Base-by-base conservation (phyloP, 1,140 invertebrate genomes). In the Apis mellifera region DNA sequence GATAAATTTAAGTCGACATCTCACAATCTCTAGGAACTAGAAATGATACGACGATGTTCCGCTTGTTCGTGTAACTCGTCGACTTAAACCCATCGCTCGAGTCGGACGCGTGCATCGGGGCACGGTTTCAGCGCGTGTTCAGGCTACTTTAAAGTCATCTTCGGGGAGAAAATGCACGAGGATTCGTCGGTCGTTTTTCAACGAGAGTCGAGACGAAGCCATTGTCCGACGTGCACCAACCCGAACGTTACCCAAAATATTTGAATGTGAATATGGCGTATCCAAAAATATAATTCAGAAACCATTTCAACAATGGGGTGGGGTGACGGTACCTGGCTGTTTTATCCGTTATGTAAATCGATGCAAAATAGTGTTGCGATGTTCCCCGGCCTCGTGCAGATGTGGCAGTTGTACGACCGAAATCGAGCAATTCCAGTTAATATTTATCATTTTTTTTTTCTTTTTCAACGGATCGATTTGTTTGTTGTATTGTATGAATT, bases 291-390 rank as follows among this genome's bases (percentile, higher is more conserved):
- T 92, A 92, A 93, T 91, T 91, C 88, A 74, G 86, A 89, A 92
- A 91, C 90, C 87, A 87, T 91, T 93, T 89, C 88, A 90, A 93
- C 91, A 93, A 92, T 92, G 83, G 87, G 26, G 79, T 26, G 65
- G 70, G 62, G 66, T 55, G 70, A 32, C 84, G 84, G 80, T 57
- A 32, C 66, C 52, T 66, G 83, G 84, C 87, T 90, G 91, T 93
- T 93, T 93, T 92, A 91, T 91, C 88, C 85, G 90, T 92, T 94
- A 94, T 94, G 93, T 93, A 94, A 94, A 94, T 94, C 89, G 83
- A 94, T 94, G 93, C 90, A 94, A 94, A 94, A 92, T 91, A 92
- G 90, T 77, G 76, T 42, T 42, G n/a, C 74, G 78, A 15, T 32
- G 85, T 32, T 32, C n/a, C 42, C 57, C 60, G 70, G 68, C 50